Percentiles rank a stretch among this genome's conserved stretches.
These are phyloP conservation scores for Labeo rohita DNA, from an alignment of 2,113 vertebrate species.

Conservation along the genomic window DNA sequence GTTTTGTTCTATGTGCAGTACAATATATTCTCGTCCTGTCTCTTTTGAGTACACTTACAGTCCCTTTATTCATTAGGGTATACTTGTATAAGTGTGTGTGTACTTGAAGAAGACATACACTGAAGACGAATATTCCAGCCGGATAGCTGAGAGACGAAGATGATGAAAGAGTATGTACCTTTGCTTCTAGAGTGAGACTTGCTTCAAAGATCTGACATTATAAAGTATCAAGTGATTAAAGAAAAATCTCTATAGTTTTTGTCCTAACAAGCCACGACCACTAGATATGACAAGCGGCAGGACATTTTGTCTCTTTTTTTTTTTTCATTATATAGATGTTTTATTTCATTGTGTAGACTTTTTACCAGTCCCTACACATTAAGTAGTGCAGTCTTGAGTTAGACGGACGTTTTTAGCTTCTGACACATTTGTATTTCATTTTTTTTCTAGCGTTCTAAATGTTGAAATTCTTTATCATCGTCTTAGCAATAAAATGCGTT, in stretches of 20 bases:
- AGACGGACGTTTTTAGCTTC: neutral
- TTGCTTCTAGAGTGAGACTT: neutral
- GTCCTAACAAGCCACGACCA: neutral
- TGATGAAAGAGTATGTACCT: neutral
- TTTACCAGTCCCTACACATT: neutral
- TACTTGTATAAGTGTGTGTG: neutral
- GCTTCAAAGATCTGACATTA: neutral
- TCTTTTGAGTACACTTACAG: neutral
- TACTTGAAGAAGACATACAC: conserved; percentile 3
- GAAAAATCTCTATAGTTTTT: neutral
- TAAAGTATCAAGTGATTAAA: neutral
- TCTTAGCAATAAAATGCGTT: conserved; percentile 13
- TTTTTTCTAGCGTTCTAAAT: neutral
- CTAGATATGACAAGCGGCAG: no score
- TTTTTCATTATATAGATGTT: neutral
- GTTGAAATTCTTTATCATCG: neutral
- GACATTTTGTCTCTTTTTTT: no score
- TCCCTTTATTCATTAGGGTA: neutral
- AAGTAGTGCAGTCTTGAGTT: neutral
- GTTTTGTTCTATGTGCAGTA: neutral
- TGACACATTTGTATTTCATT: neutral
- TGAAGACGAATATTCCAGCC: neutral
- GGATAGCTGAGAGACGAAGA: neutral
- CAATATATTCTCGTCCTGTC: neutral
- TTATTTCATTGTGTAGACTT: neutral